Conservation (phyloP, 2,113 vertebrate genomes). For the Callopanchax toddi region DNA sequence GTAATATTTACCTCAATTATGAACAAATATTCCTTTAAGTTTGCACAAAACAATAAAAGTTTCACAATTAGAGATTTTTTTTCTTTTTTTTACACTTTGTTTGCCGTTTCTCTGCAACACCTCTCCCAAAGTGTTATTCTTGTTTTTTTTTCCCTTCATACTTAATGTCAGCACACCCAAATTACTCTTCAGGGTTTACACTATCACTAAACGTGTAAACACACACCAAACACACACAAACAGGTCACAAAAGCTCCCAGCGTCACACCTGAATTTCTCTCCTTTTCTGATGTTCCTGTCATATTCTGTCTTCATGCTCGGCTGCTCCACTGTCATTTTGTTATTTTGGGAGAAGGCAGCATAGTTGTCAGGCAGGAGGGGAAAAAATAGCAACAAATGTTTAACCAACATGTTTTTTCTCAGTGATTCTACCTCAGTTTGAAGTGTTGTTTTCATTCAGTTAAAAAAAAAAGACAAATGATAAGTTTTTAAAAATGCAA, state of each 20-base stretch:
- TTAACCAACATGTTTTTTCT: not conserved
- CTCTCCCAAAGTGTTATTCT: not conserved
- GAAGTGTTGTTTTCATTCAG: not conserved
- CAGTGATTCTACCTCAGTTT: not conserved
- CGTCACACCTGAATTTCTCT: not conserved
- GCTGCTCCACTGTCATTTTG: conserved; percentile 31
- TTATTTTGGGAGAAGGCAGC: conserved; percentile 22
- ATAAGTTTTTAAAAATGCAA: not conserved
- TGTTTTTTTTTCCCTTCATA: not conserved
- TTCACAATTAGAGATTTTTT: too few species aligned
- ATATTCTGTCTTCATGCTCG: conserved; percentile 10
- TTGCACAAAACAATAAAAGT: too few species aligned
- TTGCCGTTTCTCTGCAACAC: too few species aligned
- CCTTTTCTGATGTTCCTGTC: conserved; percentile 28
- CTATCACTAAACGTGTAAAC: not conserved
- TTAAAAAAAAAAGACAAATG: not conserved
- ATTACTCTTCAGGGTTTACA: not conserved
- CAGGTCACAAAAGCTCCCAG: not conserved
- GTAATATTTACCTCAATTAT: too few species aligned
- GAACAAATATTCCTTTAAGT: not conserved
- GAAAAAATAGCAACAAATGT: not conserved
- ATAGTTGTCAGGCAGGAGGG: not conserved
- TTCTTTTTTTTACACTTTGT: too few species aligned
- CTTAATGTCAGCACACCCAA: not conserved
- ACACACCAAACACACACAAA: not conserved